Conservation (phyloP, 2,888 invertebrate species). For the Congeria kusceri region DNA sequence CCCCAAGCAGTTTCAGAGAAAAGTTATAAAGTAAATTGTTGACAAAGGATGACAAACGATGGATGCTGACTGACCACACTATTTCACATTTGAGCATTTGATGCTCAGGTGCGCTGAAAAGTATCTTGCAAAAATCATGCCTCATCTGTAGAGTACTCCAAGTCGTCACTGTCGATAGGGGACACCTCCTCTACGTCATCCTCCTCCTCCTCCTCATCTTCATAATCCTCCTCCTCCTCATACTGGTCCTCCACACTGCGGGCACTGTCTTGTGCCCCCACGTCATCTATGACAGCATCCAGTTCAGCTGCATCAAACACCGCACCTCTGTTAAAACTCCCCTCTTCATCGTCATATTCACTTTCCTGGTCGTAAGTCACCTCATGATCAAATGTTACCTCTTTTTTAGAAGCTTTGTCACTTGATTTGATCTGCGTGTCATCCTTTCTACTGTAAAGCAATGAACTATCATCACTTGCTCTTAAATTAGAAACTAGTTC, state of each 20-base stretch:
- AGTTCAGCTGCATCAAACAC: slow-evolving; percentile 51
- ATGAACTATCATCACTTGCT: slow-evolving; percentile 28
- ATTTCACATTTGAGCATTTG: too few relatives aligned
- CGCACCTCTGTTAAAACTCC: slow-evolving; percentile 32
- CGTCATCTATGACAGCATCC: slow-evolving; percentile 23
- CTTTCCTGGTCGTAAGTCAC: slow-evolving; percentile 40
- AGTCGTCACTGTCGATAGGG: slow-evolving; percentile 54
- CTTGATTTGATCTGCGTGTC: slow-evolving; percentile 18
- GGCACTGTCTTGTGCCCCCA: slow-evolving; percentile 26
- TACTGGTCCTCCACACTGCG: slow-evolving; percentile 16
- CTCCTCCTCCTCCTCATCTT: slow-evolving; percentile 54
- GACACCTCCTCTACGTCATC: slow-evolving; percentile 60
- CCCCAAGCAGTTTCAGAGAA: too few relatives aligned
- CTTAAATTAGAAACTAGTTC: slow-evolving; percentile 14
- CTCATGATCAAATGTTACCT: slow-evolving; percentile 56
- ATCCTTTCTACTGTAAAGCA: slow-evolving; percentile 33
- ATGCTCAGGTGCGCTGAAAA: too few relatives aligned
- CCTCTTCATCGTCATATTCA: slow-evolving; percentile 28
- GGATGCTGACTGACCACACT: too few relatives aligned
- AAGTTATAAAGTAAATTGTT: too few relatives aligned
- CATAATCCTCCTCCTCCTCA: slow-evolving; percentile 44
- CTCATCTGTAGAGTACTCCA: slow-evolving; percentile 61
- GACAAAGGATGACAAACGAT: too few relatives aligned
- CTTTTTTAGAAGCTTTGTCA: slow-evolving; percentile 41
- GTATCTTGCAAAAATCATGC: slow-evolving; percentile 8